Percentiles rank a stretch among this genome's conserved stretches.
These are phyloP conservation scores for Alentia gelatinosa DNA, from an alignment of 2,888 invertebrate species.

Conservation along the genomic window DNA sequence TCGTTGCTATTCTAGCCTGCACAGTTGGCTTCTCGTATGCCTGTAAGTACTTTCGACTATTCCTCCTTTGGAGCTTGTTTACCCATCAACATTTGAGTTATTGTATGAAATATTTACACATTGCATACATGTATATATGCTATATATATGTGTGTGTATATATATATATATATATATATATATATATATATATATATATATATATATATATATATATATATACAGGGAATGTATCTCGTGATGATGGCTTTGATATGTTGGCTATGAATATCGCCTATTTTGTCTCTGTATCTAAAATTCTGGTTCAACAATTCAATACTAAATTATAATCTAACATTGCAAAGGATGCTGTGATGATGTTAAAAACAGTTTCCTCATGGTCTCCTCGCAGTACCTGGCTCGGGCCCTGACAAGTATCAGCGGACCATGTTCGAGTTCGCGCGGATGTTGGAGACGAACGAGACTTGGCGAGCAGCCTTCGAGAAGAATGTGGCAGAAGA, in stretches of 20 bases:
- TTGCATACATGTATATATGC: neutral
- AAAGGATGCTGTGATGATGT: neutral
- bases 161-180: conserved; percentile 50
- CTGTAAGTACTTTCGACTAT: no score
- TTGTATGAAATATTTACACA: neutral
- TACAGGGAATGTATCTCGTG: neutral
- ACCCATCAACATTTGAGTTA: neutral
- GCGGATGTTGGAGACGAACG: neutral
- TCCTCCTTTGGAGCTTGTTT: neutral
- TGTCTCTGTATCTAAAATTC: neutral
- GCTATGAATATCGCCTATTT: neutral
- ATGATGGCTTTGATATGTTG: neutral
- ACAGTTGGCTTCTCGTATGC: no score
- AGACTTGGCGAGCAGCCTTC: neutral
- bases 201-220: conserved; percentile 42
- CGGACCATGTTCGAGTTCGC: neutral
- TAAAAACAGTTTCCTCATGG: neutral
- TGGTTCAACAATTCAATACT: neutral
- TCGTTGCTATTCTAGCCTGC: neutral
- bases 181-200: conserved; percentile 52
- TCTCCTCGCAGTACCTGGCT: neutral
- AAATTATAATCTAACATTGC: neutral
- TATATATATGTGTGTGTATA: conserved; percentile 24
- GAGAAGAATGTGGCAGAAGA: neutral
- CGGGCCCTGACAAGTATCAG: conserved; percentile 25